A percentile compares a stretch with the other conserved stretches of the same genome.
These are phyloP conservation scores for Pocota personata DNA, from an alignment of 2,888 invertebrate species.

Conservation along the genomic window DNA sequence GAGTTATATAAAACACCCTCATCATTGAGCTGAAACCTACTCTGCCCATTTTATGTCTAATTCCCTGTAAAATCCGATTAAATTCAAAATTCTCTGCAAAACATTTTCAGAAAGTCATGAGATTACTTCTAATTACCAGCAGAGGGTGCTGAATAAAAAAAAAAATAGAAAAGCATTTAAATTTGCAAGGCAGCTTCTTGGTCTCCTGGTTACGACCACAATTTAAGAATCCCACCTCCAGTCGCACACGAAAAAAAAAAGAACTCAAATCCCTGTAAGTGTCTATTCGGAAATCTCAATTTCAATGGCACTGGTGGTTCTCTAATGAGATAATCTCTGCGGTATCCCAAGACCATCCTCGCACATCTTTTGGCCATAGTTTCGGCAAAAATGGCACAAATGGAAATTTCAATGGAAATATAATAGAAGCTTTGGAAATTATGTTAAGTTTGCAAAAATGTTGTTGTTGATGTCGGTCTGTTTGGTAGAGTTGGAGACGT, in stretches of 20 bases:
- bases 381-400: background rate
- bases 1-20: background rate
- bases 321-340: conserved; percentile 46
- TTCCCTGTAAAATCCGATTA: conserved; percentile 12
- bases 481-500: background rate
- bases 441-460: conserved; percentile 41
- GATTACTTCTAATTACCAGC: conserved; percentile 25
- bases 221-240: conserved; percentile 5
- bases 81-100: conserved; percentile 17
- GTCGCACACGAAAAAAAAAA: background rate
- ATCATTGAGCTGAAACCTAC: background rate
- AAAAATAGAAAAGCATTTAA: background rate
- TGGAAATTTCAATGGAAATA: conserved; percentile 17
- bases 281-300: conserved; percentile 31
- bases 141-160: background rate
- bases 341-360: conserved; percentile 9
- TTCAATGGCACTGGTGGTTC: conserved; percentile 28
- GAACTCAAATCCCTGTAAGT: conserved; percentile 25
- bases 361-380: conserved; percentile 5
- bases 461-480: conserved; percentile 24
- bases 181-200: conserved; percentile 12
- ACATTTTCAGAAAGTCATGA: conserved; percentile 3
- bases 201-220: background rate
- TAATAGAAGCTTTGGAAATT: conserved; percentile 12
- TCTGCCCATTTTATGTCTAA: background rate